These are phyloP conservation scores for Molossus alvarezi DNA, from an alignment of 2,797 vertebrate genomes.

Conservation along the genomic window DNA sequence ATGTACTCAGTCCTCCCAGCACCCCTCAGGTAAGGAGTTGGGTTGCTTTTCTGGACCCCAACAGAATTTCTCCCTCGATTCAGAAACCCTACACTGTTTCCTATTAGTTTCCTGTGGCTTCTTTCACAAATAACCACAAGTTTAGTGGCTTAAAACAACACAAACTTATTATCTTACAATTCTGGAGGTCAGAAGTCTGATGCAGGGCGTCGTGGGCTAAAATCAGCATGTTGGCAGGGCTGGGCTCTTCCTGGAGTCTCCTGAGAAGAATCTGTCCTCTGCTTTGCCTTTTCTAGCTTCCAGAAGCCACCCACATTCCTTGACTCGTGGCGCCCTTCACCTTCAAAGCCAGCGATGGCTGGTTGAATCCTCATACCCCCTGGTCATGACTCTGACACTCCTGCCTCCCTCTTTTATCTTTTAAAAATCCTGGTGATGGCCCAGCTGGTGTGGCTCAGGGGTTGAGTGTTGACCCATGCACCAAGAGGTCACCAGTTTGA, in stretches of 20 bases:
- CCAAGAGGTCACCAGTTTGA: too few relatives aligned
- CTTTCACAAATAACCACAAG: background rate
- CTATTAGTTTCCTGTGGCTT: background rate
- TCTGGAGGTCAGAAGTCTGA: background rate
- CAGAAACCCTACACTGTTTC: background rate
- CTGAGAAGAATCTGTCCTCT: background rate
- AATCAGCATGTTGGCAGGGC: background rate
- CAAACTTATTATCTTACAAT: background rate
- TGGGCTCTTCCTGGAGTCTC: background rate
- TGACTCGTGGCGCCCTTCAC: background rate
- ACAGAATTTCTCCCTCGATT: background rate
- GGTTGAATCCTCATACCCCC: background rate
- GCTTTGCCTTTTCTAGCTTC: background rate
- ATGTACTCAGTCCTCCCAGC: too few relatives aligned
- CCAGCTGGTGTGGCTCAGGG: too few relatives aligned
- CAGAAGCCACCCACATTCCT: background rate
- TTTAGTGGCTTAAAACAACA: background rate
- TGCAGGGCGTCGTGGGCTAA: background rate
- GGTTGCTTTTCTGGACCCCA: background rate
- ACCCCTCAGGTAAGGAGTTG: background rate
- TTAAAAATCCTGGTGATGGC: background rate
- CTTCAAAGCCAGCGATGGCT: background rate
- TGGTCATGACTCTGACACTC: background rate
- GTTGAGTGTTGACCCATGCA: too few relatives aligned
- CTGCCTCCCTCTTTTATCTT: background rate